Evolutionary conservation across 1,140 invertebrate species (phyloP).

Genomic region (Pemphigus obesinymphae): DNA sequence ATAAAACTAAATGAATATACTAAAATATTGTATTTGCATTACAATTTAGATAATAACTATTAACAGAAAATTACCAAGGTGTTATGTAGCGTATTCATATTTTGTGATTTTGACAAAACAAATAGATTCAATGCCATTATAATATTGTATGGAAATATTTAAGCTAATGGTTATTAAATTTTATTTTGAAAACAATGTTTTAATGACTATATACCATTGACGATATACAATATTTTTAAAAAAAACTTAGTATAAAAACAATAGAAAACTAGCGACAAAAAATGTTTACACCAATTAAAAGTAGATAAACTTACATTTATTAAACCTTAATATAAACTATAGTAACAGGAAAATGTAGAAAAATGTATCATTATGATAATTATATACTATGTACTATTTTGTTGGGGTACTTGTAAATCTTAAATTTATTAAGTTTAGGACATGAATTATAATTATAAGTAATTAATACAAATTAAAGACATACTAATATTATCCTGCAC

Average conservation of each 20-base stretch:
- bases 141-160: background rate
- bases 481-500: background rate
- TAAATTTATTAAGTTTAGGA: background rate
- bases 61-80: background rate
- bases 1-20: background rate
- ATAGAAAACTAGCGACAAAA: background rate
- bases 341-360: background rate
- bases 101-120: background rate
- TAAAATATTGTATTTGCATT: too few species aligned
- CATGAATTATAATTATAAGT: background rate
- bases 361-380: background rate
- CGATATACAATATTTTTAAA: background rate
- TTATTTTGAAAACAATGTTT: background rate
- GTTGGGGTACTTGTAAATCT: background rate
- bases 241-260: background rate
- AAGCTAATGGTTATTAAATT: background rate
- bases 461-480: background rate
- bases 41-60: background rate
- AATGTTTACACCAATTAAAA: background rate
- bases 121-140: background rate
- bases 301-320: conserved; percentile 1
- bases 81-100: too few species aligned
- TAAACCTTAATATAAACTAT: background rate
- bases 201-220: background rate
- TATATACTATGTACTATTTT: background rate